A percentile compares a stretch with the other conserved stretches of the same genome.
phyloP scores from a whole-genome alignment of 1,140 invertebrate genomes.

The Neotoxoptera formosana region DNA sequence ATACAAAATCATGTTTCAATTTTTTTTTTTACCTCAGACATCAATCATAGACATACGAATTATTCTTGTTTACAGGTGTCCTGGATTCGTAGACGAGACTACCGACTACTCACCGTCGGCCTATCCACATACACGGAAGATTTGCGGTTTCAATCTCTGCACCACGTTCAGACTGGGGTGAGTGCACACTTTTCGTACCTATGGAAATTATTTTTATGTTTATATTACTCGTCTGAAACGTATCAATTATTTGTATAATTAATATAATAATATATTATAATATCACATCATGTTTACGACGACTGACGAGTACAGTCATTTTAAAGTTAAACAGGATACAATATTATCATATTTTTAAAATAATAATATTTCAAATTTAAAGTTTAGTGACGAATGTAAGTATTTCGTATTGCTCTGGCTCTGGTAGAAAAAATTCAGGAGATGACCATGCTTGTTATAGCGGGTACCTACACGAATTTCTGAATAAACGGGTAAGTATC shows the following conservation, averaged over 20 bases:
- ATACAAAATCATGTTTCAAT: not conserved
- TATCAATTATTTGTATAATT: not conserved
- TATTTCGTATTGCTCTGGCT: too few relatives aligned
- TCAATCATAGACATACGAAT: conserved; percentile 56
- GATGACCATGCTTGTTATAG: too few relatives aligned
- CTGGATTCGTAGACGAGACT: conserved; percentile 83
- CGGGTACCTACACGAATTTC: too few relatives aligned
- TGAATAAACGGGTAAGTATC: too few relatives aligned
- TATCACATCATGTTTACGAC: too few relatives aligned
- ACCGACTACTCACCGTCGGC: conserved; percentile 82
- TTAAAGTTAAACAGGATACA: not conserved
- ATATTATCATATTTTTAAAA: not conserved
- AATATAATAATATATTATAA: too few relatives aligned
- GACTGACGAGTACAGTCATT: not conserved
- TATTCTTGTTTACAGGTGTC: conserved; percentile 71
- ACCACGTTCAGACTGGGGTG: conserved; percentile 84
- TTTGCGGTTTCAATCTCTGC: conserved; percentile 83
- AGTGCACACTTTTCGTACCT: conserved; percentile 58
- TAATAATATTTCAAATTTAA: too few relatives aligned
- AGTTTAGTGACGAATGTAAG: too few relatives aligned
- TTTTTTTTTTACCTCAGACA: not conserved
- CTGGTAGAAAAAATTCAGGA: too few relatives aligned
- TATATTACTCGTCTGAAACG: not conserved
- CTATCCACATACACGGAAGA: conserved; percentile 85
- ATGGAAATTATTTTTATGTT: not conserved